These are phyloP conservation scores for Thaleichthys pacificus DNA, from an alignment of 2,797 vertebrate species.

Conservation along the genomic window DNA sequence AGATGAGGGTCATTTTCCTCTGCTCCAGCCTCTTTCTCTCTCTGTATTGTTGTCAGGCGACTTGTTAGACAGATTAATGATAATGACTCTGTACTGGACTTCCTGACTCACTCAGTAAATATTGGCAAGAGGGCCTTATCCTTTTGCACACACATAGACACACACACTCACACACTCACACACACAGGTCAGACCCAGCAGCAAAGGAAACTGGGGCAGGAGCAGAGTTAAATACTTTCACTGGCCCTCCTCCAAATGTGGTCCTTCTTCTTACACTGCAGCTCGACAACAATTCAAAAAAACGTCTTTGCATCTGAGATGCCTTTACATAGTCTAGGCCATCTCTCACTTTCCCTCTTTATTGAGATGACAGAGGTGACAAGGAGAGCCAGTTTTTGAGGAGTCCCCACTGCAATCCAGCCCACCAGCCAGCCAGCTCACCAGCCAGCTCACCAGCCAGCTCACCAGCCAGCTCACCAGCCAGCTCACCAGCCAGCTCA, in stretches of 20 bases:
- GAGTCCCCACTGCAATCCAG: too few species aligned
- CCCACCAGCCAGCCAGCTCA: too few species aligned
- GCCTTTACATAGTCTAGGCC: too few species aligned
- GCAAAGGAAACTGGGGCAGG: neutral
- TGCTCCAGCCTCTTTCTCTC: constrained; percentile 3
- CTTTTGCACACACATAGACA: neutral
- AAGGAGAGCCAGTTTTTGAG: too few species aligned
- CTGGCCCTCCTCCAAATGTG: neutral
- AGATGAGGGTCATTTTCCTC: neutral
- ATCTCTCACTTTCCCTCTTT: too few species aligned
- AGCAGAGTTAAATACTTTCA: neutral
- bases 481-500: too few species aligned
- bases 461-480: too few species aligned
- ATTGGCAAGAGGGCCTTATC: constrained; percentile 6
- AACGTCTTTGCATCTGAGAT: too few species aligned
- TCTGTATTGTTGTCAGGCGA: constrained; percentile 13
- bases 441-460: too few species aligned
- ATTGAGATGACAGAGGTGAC: too few species aligned
- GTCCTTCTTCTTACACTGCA: neutral
- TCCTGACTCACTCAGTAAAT: constrained; percentile 22
- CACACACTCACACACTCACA: constrained; percentile 4
- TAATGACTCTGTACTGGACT: constrained; percentile 18
- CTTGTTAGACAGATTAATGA: constrained; percentile 22
- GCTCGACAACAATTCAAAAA: too few species aligned
- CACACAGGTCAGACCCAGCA: neutral